Base-by-base conservation (phyloP, 2,113 vertebrate species). In the Marmota monax region DNA sequence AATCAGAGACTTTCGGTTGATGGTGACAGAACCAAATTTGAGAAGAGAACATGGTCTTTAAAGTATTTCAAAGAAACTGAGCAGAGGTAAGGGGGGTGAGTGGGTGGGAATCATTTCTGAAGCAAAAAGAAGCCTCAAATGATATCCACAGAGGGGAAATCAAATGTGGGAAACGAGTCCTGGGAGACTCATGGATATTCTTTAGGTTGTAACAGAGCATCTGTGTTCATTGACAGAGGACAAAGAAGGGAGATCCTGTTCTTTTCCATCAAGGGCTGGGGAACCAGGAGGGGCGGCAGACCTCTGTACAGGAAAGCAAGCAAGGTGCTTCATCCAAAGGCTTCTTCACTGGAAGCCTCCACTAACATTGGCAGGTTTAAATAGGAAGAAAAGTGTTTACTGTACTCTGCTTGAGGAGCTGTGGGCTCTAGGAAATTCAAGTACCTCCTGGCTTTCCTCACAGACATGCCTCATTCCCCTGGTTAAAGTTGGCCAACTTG, bases 311-410 rank as follows among this genome's bases (percentile, higher is more conserved):
- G 42, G 56, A 65, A 96, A 42, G 56, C 7, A 84, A 34, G 11
- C 5, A 3, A 37, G 3, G 67, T 32, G 2, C 5, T 67, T 67
- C 48, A 67, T 37, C 4, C 27, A 48, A 74, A 89, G 25, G 4
- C 10, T 14, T n/a, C 58, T 80, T 84, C 32, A 7, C 23, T 80
- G 45, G 34, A 94, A 39, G 10, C 9, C 58, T 39, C 72, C 37
- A 76, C 4, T 11, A 73, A 88, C 8, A 25, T 16, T 17, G 29
- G 39, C 20, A 69, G 85, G 11, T 89, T 91, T 86, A 61, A 72
- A 2, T 53, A 48, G 94, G 58, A 86, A 16, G 86, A 86, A 96
- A 92, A 85, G 14, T 22, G 56, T 90, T 95, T 20, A 65, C 84
- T 87, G 22, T 27, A 63, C 10, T 94, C 9, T 16, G 58, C 20